Evolutionary conservation across 2,113 vertebrate genomes (phyloP), one percentile per base, ranked within the genome.

Genomic region (Zootoca vivipara): DNA sequence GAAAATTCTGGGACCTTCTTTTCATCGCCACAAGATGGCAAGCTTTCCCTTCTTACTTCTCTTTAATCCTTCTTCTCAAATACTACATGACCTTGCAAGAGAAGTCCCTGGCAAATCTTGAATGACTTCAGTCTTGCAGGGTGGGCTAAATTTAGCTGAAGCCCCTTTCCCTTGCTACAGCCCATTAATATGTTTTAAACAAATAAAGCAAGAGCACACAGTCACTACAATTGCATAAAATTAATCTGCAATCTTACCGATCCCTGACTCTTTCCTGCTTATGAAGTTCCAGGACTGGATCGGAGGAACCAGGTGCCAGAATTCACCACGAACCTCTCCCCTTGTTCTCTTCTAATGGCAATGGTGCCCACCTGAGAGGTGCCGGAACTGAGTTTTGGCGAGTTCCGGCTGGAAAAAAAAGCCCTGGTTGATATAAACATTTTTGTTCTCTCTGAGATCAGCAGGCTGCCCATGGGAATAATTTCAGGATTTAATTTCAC

Each of bases 101-200:
- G 20, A 15, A 6, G 16, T 24, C 33, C 3, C 2, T 2, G 0
- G 33, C n/a, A 3, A 40, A 38, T 18, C 3, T 0, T 20, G 35
- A 35, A 35, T 9, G 35, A 24, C 35, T 20, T 75, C 18, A 40
- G 35, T 38, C 35, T 73, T 73, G 33, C 15, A 5, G 30, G 13
- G 24, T 26, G 26, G 46, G 46, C 46, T 52, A 52, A 52, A 52
- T 52, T 52, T 52, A 52, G 10, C 46, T 3, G 9, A 52, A 12
- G 46, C 46, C 46, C 46, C 46, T 12, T 52, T 52, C 46, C 46
- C 46, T 52, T 52, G 46, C 9, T 52, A 52, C 46, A 52, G 10
- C 18, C 16, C 58, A 62, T 16, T 16, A 62, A 62, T 62, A 16
- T 62, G 58, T 62, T 62, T 62, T 62, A 20, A 62, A 62, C 58